Base-by-base conservation (phyloP, 2,113 vertebrate species). In the human region DNA sequence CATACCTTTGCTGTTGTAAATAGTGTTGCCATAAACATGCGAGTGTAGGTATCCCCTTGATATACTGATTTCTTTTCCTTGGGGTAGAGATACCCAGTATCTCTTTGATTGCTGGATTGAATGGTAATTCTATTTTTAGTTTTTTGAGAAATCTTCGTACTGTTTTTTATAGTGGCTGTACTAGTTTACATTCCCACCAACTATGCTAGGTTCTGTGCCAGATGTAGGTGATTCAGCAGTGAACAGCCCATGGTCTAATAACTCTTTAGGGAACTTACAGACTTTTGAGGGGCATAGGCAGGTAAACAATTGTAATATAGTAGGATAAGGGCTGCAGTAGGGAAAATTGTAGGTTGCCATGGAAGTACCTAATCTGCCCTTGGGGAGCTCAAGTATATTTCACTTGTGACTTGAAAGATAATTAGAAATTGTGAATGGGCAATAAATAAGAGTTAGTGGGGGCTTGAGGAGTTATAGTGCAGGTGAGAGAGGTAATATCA, bases 381-480 rank as follows among this genome's bases (percentile, higher is more conserved):
- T 76, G 55, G 61, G 11, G 12, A 20, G 8, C 32, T 73, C 50
- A 78, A n/a, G 52, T 30, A 25, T 86, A 72, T 73, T 97, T 93
- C n/a, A 89, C 6, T 43, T 95, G 52, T 43, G n/a, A 76, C 75
- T 88, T 45, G 73, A 57, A 84, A 90, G 68, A 52, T 83, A 94
- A 94, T 93, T 81, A 96, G 79, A 89, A 86, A 55, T 91, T 50
- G 11, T 76, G 81, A 57, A 66, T 72, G 73, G 50, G 9, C 48
- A 48, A 30, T 94, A 35, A 52, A 32, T 83, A 38, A 45, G 55
- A n/a, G 30, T 73, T 79, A 89, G n/a, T 61, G 12, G 38, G 40
- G 38, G 35, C 14, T 61, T 55, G 48, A 43, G 55, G 32, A 55
- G 32, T 75, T 80, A n/a, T 0, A 45, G 57, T 66, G 17, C 35